phyloP scores from a whole-genome alignment of 2,797 vertebrate species.

The Epinephelus malabaricus region DNA sequence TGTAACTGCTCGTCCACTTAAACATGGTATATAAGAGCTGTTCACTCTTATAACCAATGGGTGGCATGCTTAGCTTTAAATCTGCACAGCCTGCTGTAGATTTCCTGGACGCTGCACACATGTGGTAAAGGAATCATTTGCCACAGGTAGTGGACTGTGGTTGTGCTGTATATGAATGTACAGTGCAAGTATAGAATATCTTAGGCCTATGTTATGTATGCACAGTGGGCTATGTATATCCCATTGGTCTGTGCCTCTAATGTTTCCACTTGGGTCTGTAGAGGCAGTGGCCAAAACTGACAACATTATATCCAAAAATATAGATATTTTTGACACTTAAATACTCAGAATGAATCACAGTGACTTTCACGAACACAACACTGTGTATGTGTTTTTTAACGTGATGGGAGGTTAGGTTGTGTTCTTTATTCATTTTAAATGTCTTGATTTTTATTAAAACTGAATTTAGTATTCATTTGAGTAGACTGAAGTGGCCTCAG shows the following conservation, averaged over 20 bases:
- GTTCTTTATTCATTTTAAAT: too few relatives aligned
- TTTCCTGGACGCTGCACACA: neutral
- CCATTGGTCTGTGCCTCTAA: too few relatives aligned
- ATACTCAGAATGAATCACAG: too few relatives aligned
- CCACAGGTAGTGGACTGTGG: neutral
- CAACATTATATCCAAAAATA: too few relatives aligned
- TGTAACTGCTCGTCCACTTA: neutral
- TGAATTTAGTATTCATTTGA: too few relatives aligned
- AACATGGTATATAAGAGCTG: neutral
- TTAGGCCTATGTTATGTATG: neutral
- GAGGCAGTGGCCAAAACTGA: too few relatives aligned
- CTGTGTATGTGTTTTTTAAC: too few relatives aligned
- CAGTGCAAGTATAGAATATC: neutral
- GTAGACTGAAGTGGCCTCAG: neutral
- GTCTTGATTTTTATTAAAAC: too few relatives aligned
- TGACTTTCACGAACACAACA: too few relatives aligned
- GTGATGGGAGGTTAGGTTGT: too few relatives aligned
- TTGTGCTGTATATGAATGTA: neutral
- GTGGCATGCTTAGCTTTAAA: constrained; percentile 4
- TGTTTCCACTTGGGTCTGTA: too few relatives aligned
- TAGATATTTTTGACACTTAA: too few relatives aligned
- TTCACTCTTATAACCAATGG: constrained; percentile 22
- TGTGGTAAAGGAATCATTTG: neutral
- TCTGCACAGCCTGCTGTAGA: neutral
- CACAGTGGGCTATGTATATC: neutral